Evolutionary conservation across 2,888 invertebrate genomes (phyloP).

Genomic region (Danaus chrysippus): DNA sequence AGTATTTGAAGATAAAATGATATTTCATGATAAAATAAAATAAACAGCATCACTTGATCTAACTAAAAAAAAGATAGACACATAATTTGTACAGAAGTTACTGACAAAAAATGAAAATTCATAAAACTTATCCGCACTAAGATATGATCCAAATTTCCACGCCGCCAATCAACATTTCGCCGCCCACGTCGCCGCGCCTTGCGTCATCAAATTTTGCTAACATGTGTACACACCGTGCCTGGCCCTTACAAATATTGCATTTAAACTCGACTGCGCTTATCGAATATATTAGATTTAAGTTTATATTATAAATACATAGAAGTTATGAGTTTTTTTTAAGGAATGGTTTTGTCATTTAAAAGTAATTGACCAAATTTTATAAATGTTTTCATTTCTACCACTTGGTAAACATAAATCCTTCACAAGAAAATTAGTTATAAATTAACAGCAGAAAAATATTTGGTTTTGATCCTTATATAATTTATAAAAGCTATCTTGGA

Average conservation of each 20-base stretch:
- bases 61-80: background rate
- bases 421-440: too few species aligned
- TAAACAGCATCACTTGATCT: too few species aligned
- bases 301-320: background rate
- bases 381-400: background rate
- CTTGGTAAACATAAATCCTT: background rate
- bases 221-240: slow-evolving; percentile 71
- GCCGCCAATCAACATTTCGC: slow-evolving; percentile 68
- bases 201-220: slow-evolving; percentile 78
- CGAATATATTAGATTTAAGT: background rate
- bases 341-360: too few species aligned
- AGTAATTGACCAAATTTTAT: too few species aligned
- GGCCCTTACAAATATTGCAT: slow-evolving; percentile 68
- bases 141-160: slow-evolving; percentile 29
- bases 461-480: too few species aligned
- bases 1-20: too few species aligned
- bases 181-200: slow-evolving; percentile 69
- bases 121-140: background rate
- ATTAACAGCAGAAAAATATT: too few species aligned
- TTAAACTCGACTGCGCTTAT: slow-evolving; percentile 26
- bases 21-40: too few species aligned
- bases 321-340: background rate
- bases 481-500: too few species aligned
- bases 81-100: background rate
- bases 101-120: background rate